A percentile compares a stretch with the other conserved stretches of the same genome.
Evolutionary conservation across 2,113 vertebrate species (phyloP).

Genomic region (Chinchilla lanigera): DNA sequence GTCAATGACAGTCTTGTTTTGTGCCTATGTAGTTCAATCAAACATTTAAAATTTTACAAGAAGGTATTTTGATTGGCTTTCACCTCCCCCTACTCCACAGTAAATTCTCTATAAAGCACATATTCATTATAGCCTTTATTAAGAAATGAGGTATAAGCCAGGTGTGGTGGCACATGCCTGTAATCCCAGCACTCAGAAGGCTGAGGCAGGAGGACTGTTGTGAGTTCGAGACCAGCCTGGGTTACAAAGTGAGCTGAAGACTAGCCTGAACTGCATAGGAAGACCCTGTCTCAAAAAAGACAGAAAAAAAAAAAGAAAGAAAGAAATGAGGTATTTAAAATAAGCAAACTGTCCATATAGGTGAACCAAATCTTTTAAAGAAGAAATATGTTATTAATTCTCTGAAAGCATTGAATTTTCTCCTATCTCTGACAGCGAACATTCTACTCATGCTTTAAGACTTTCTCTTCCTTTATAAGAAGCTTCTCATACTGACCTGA

Average conservation of each 20-base stretch:
- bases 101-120: slow-evolving; percentile 10
- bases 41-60: slow-evolving; percentile 27
- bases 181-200: too few relatives aligned
- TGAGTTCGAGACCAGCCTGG: too few relatives aligned
- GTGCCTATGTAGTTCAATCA: slow-evolving; percentile 56
- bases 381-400: neutral
- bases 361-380: slow-evolving; percentile 29
- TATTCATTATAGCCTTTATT: neutral
- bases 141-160: slow-evolving; percentile 16
- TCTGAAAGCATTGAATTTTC: slow-evolving; percentile 17
- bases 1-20: slow-evolving; percentile 43
- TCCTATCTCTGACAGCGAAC: neutral
- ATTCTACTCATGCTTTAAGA: slow-evolving; percentile 15
- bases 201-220: too few relatives aligned
- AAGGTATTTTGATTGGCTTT: neutral
- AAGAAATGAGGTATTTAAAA: slow-evolving; percentile 7
- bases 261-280: too few relatives aligned
- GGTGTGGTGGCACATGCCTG: too few relatives aligned
- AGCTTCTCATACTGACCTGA: neutral
- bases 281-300: too few relatives aligned
- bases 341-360: slow-evolving; percentile 1
- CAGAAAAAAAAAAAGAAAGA: too few relatives aligned
- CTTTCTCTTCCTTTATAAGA: neutral
- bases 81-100: neutral
- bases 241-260: too few relatives aligned